phyloP scores from a whole-genome alignment of 2,113 vertebrate species.

The Falcunculus frontatus region DNA sequence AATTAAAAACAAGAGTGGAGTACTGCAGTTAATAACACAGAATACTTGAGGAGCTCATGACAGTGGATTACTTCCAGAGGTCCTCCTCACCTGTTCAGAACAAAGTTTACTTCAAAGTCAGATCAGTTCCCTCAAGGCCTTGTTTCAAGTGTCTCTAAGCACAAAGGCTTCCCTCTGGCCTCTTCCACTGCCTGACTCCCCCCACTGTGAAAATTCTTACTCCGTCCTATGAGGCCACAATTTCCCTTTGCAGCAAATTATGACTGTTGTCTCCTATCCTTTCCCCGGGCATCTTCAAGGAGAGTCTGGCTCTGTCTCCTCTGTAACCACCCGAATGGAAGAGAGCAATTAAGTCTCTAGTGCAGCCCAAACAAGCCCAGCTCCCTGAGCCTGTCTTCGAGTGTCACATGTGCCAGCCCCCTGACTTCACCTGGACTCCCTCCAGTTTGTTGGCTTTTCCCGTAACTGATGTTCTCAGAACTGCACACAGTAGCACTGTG shows the following conservation, averaged over 20 bases:
- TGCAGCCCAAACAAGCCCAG: neutral
- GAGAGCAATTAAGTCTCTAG: neutral
- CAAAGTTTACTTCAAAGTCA: neutral
- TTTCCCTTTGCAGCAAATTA: neutral
- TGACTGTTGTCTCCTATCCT: neutral
- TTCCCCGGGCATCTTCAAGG: neutral
- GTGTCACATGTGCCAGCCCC: neutral
- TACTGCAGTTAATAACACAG: neutral
- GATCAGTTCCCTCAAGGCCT: neutral
- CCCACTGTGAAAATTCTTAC: fast-evolving
- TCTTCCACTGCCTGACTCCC: neutral
- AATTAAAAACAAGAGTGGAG: neutral
- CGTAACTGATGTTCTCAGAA: neutral
- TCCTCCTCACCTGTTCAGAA: neutral
- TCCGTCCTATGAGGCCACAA: neutral
- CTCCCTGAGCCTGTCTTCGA: neutral
- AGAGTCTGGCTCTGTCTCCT: neutral
- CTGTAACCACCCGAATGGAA: neutral
- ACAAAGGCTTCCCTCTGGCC: neutral
- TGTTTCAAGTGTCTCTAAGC: neutral
- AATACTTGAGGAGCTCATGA: neutral
- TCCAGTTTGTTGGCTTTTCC: neutral
- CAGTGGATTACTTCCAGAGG: neutral
- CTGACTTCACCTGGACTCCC: neutral
- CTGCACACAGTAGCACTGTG: neutral